Evolutionary conservation across 2,888 invertebrate genomes (phyloP), one percentile per base, ranked within the genome.

Genomic region (Polydrusus pterygomalis): DNA sequence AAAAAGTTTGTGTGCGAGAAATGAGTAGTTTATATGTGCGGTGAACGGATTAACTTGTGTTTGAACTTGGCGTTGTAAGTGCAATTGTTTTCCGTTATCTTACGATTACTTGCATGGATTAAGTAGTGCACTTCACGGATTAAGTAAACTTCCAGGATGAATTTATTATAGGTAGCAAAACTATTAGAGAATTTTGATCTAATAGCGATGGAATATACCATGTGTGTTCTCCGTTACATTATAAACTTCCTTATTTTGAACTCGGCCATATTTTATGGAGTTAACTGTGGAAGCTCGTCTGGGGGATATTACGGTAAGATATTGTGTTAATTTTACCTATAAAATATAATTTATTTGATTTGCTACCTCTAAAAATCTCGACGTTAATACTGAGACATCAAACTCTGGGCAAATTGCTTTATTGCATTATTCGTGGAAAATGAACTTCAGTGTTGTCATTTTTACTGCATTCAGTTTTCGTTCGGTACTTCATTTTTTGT

Each of bases 221-320:
- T 15, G 30, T 20, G 18, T 30, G 10, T 45, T 47, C 45, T 63
- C 8, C 20, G 13, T 10, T 43, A 40, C n/a, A 3, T 25, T 5
- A 54, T 54, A 54, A 25, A 54, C n/a, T 15, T 17, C 0, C 11
- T 60, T 10, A 11, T 60, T 18, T 38, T 60, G n/a, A 40, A 45
- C 25, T 47, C 38, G 9, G 30, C 30, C 5, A 43, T 63, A 10
- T 30, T 45, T 15, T 63, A 47, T 25, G 45, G 38, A 9, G 45
- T 63, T 63, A 10, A 25, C 2, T 45, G 74, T 18, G 75, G 70
- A 58, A 43, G 65, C 18, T 69, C 56, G 15, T 34, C 74, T 49
- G 70, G 74, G 38, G 58, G 18, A 20, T 70, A 54, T 75, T 75
- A 75, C 34, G 75, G 75, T 75, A 70, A 75, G 70, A 2, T 17